Percentiles rank a stretch among this genome's conserved stretches.
These are phyloP conservation scores for Leptonema lineaticorne DNA, from an alignment of 1,140 invertebrate genomes.

Conservation along the genomic window DNA sequence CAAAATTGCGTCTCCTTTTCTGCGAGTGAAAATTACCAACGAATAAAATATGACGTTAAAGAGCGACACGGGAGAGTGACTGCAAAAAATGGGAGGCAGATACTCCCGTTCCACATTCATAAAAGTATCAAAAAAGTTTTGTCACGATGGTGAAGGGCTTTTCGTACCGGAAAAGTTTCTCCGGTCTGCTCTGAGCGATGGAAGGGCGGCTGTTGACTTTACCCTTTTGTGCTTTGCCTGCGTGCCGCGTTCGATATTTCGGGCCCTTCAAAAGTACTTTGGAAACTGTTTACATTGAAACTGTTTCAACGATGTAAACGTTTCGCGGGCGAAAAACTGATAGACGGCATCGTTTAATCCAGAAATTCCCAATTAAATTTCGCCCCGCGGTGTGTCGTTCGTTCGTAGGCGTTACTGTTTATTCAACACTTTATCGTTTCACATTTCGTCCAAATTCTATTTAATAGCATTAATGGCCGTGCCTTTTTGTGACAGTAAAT, in stretches of 20 bases:
- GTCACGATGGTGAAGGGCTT: neutral
- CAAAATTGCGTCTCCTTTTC: neutral
- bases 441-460: no score
- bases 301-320: no score
- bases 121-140: conserved; percentile 13
- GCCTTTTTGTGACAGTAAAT: no score
- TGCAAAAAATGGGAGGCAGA: neutral
- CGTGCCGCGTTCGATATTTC: neutral
- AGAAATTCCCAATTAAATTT: no score
- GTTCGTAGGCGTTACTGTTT: no score
- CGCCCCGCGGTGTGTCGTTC: no score
- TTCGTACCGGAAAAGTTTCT: conserved; percentile 1
- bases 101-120: neutral
- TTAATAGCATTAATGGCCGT: no score
- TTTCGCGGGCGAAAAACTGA: neutral
- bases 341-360: no score
- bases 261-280: neutral
- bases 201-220: neutral
- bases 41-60: conserved; percentile 14
- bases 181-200: no score
- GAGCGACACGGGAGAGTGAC: no score
- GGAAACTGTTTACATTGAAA: neutral
- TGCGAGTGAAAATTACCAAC: neutral
- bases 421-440: no score
- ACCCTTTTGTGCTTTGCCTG: neutral